Conservation (phyloP, 2,797 vertebrate genomes). For the Mus spretus region DNA sequence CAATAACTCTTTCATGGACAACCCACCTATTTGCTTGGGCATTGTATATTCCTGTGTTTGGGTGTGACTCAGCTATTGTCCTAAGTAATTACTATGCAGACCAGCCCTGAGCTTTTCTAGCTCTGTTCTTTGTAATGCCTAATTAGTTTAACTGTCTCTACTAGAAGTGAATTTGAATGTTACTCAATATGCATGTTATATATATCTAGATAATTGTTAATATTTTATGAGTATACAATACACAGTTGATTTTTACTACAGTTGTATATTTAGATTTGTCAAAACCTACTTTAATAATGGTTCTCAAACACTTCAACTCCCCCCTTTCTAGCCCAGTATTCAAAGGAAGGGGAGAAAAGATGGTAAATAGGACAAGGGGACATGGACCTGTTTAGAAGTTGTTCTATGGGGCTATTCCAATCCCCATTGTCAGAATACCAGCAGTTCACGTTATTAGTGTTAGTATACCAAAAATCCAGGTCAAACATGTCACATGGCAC, state of each 20-base stretch:
- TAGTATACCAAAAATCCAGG: background rate
- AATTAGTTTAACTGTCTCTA: too few species aligned
- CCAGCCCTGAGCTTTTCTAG: too few species aligned
- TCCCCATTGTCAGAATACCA: background rate
- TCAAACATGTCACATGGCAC: background rate
- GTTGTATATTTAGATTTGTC: background rate
- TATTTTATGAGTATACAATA: background rate
- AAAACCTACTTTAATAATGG: background rate
- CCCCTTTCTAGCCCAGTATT: background rate
- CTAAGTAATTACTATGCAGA: too few species aligned
- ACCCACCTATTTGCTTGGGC: too few species aligned
- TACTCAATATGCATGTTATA: background rate
- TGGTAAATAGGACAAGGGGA: background rate
- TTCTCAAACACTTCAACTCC: background rate
- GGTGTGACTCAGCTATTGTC: too few species aligned
- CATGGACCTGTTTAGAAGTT: background rate
- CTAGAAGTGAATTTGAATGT: too few species aligned
- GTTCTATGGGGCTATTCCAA: background rate
- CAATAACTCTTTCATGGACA: too few species aligned
- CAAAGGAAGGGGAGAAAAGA: background rate
- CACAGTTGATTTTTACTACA: background rate
- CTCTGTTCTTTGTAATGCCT: too few species aligned
- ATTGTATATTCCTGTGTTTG: too few species aligned
- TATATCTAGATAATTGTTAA: background rate
- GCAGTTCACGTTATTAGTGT: background rate